A percentile compares a stretch with the other conserved stretches of the same genome.
Conservation (phyloP, 1,140 invertebrate species). For the Armadillidium nasatum region DNA sequence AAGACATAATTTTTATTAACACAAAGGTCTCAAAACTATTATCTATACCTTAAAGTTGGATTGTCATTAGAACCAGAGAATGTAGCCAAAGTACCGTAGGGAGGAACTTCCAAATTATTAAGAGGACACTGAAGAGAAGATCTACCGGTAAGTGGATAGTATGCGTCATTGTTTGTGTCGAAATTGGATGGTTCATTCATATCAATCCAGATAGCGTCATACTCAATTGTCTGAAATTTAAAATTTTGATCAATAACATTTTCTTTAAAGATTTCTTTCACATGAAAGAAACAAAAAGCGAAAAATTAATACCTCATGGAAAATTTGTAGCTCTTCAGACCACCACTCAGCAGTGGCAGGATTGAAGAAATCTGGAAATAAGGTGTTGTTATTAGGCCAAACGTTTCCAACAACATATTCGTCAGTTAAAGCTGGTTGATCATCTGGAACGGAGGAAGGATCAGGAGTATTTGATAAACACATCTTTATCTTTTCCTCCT, state of each 20-base stretch:
- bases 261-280: not conserved
- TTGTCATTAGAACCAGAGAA: not conserved
- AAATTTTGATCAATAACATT: not conserved
- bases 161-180: slow-evolving; percentile 48
- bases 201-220: slow-evolving; percentile 40
- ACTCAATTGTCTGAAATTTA: not conserved
- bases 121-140: slow-evolving; percentile 44
- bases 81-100: slow-evolving; percentile 39
- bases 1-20: too few species aligned
- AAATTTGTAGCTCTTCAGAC: slow-evolving; percentile 27
- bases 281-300: not conserved
- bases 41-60: too few species aligned
- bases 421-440: not conserved
- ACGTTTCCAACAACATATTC: slow-evolving; percentile 36
- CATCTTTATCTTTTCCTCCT: too few species aligned
- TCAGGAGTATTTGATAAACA: too few species aligned
- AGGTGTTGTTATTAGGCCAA: slow-evolving; percentile 32
- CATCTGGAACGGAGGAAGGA: too few species aligned
- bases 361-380: slow-evolving; percentile 43
- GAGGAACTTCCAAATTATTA: slow-evolving; percentile 46
- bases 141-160: not conserved
- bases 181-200: slow-evolving; percentile 48
- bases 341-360: slow-evolving; percentile 31
- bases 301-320: slow-evolving; percentile 27
- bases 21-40: too few species aligned